Evolutionary conservation across 1,140 invertebrate genomes (phyloP), one percentile per base, ranked within the genome.

Genomic region (Potamilus streckersoni): DNA sequence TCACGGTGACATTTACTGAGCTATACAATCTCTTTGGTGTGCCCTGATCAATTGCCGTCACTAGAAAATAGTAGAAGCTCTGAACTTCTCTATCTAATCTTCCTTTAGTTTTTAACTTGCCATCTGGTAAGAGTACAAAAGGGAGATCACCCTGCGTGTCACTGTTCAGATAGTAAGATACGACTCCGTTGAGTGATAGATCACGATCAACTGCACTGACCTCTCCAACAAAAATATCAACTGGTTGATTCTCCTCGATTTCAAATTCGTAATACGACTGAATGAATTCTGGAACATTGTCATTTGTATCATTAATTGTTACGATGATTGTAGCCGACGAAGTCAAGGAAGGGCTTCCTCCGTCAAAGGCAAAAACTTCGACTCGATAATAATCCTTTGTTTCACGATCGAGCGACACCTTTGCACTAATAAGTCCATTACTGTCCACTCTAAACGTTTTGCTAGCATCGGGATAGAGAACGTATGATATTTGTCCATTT

Each of bases 1-100:
- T 90, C 3, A 98, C 92, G n/a, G 92, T 90, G 4, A 98, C 92
- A 57, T 79, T 92, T 93, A 61, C 93, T 1, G 95, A 96, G 20
- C 96, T 96, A 6, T 95, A 97, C 90, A 96, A 92, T 85, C 96
- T 58, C 89, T 97, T 98, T 2, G 96, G 96, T 73, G 93, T 93
- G 16, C 96, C 97, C 91, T 96, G 95, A 91, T 98, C 97, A 87
- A 93, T 95, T 1, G 96, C 97, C n/a, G 97, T 92, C 2, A 98
- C 94, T 73, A 93, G 91, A 74, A 99, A 93, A 85, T 94, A 92
- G 89, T 97, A 98, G 55, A 92, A 88, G 2, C 93, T 91, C 65
- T 93, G 93, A 76, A 90, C 93, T 92, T 99, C 97, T 80, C 96
- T 92, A 89, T 98, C 96, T 70, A 98, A 90, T 83, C 92, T 91